Evolutionary conservation across 2,797 vertebrate species (phyloP).

Genomic region (Squalus acanthias): DNA sequence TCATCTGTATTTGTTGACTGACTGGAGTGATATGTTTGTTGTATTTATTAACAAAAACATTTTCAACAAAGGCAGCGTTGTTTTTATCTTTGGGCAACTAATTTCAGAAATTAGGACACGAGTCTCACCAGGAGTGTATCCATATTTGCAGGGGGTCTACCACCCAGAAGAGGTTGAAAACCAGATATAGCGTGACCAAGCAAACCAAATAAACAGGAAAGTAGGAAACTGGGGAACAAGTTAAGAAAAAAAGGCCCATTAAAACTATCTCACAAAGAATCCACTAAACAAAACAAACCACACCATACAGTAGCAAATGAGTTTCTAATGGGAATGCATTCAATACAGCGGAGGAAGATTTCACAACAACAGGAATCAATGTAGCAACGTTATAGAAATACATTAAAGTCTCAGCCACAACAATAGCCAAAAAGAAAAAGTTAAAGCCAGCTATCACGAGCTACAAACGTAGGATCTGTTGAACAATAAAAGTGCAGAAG

Average conservation of each 20-base stretch:
- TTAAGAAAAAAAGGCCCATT: not conserved
- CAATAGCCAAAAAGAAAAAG: not conserved
- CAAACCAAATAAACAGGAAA: not conserved
- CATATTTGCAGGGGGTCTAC: not conserved
- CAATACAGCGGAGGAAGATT: not conserved
- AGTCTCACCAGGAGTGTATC: not conserved
- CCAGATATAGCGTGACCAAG: no score
- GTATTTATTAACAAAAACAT: not conserved
- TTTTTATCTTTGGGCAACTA: not conserved
- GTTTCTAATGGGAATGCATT: not conserved
- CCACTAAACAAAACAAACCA: not conserved
- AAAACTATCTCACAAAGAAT: not conserved
- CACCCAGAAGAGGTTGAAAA: not conserved
- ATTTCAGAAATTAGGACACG: not conserved
- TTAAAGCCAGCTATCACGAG: not conserved
- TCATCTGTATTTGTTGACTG: not conserved
- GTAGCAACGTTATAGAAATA: not conserved
- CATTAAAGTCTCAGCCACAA: not conserved
- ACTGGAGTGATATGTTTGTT: not conserved
- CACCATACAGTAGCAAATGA: no score
- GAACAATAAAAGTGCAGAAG: not conserved
- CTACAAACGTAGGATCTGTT: not conserved
- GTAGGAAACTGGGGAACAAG: not conserved
- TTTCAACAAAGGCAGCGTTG: not conserved
- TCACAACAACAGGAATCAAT: not conserved